Conservation (phyloP, 2,113 vertebrate species). For the Psilopogon haemacephalus region DNA sequence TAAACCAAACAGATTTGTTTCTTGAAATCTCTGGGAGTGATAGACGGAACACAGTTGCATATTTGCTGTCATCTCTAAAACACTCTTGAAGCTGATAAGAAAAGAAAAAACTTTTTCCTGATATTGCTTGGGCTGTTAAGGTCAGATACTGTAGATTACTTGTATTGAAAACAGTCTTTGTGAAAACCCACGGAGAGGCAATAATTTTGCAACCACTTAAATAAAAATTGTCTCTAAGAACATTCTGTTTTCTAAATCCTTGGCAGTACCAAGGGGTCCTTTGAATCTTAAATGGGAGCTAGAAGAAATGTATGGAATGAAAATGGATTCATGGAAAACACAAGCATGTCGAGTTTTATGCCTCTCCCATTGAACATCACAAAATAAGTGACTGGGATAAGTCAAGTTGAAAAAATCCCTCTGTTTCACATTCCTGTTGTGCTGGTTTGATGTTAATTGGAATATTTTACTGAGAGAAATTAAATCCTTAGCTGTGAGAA, state of each 20-base stretch:
- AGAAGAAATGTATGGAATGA: background rate
- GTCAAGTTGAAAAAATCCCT: background rate
- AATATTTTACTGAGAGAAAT: too few species aligned
- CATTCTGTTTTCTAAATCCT: background rate
- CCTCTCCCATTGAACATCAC: background rate
- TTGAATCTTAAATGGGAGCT: background rate
- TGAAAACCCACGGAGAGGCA: background rate
- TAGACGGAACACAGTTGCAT: background rate
- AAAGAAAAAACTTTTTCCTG: background rate
- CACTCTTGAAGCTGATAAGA: conserved; percentile 26
- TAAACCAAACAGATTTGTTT: background rate
- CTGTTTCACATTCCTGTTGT: background rate
- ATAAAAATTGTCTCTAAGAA: conserved; percentile 13
- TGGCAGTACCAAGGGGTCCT: background rate
- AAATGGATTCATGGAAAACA: background rate
- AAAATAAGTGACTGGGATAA: background rate
- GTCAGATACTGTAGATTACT: conserved; percentile 30
- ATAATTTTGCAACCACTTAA: conserved; percentile 8
- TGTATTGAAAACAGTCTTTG: background rate
- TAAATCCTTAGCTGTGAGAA: too few species aligned
- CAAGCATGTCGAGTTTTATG: background rate
- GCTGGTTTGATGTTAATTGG: too few species aligned
- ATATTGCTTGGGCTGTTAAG: background rate
- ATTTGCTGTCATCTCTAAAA: conserved; percentile 13
- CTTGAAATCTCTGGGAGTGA: background rate